Base-by-base conservation (phyloP, 2,797 vertebrate species). In the Amniataba percoides region DNA sequence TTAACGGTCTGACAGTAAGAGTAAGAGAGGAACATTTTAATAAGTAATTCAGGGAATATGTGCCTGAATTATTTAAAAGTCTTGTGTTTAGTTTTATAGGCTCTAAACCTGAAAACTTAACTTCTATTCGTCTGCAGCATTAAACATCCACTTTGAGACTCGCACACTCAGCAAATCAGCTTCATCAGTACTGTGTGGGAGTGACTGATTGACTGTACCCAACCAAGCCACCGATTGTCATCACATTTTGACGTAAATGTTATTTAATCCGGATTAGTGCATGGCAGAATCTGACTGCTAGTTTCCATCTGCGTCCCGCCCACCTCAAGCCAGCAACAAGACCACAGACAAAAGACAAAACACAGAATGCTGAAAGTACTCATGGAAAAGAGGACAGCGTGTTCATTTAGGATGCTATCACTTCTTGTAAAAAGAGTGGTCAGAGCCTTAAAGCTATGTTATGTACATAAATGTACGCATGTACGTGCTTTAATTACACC, bases 11-110 rank as follows among this genome's bases (percentile, higher is more conserved):
- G 61, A 60, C 18, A 34, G 45, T 6, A 55, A n/a, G 12, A 61
- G 39, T 14, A 48, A n/a, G n/a, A n/a, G 15, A 16, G 45, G 3
- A 43, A 27, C 4, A 49, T 60, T 81, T 48, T 40, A 69, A 79
- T 69, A 53, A 69, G 51, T 21, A 45, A 61, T 51, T 67, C 31
- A 39, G 53, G 53, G 45, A 77, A 25, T n/a, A 52, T 59, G 68
- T 5, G 18, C 15, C 42, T n/a, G 13, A 36, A 31, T 63, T 57
- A 2, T 68, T 76, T 64, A 10, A 25, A 62, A 62, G 7, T 56
- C 31, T 25, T 39, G 0, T 39, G 61, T 42, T 67, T n/a, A 23
- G 12, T 73, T 66, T 52, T 65, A 58, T 48, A 34, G 14, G 31
- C 25, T 58, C 12, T 21, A 0, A 16, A 52, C 18, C 19, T 39